Percentiles rank a stretch among this genome's conserved stretches.
phyloP scores from a whole-genome alignment of 2,797 vertebrate species.

The Lophura swinhoii region DNA sequence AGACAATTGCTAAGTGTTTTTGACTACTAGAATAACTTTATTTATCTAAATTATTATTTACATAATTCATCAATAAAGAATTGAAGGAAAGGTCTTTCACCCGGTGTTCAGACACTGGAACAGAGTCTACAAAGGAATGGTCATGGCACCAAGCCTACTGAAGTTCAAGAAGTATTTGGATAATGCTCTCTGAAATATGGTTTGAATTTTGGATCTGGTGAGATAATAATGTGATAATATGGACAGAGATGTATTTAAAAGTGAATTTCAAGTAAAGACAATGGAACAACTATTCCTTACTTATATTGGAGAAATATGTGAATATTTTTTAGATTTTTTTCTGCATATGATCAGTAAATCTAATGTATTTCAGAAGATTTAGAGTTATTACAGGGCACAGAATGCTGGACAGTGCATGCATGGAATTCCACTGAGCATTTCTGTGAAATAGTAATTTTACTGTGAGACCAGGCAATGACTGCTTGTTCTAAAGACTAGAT shows the following conservation, averaged over 20 bases:
- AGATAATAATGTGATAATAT: neutral
- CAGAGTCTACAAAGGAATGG: neutral
- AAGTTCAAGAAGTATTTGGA: neutral
- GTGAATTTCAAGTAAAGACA: neutral
- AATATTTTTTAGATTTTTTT: neutral
- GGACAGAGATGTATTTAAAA: neutral
- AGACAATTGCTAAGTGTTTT: neutral
- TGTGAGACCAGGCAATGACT: neutral
- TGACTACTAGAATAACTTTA: neutral
- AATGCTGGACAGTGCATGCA: accelerated
- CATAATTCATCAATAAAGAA: neutral
- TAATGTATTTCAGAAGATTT: neutral
- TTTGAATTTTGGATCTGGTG: neutral
- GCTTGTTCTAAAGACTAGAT: neutral
- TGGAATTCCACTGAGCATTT: neutral
- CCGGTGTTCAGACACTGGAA: neutral
- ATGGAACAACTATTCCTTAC: accelerated
- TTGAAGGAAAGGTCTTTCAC: neutral
- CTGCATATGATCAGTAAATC: neutral
- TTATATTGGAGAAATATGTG: accelerated
- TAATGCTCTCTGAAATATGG: neutral
- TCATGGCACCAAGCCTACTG: neutral
- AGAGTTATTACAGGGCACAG: neutral
- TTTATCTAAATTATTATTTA: neutral
- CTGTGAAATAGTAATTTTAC: neutral